Evolutionary conservation across 2,113 vertebrate genomes (phyloP), one percentile per base, ranked within the genome.

Genomic region (Marmota flaviventris): DNA sequence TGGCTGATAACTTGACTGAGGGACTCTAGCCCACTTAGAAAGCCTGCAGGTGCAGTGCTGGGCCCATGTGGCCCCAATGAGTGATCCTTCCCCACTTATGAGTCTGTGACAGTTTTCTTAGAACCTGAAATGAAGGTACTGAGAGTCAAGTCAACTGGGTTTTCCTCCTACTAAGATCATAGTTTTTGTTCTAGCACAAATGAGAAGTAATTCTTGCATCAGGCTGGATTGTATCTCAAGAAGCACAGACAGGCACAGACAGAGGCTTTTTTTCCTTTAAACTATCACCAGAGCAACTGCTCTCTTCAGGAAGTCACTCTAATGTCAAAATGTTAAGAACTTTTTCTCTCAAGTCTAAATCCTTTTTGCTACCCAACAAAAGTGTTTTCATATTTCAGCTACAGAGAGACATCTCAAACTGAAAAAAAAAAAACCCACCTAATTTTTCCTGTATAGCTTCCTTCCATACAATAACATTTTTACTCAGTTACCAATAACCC

Each of bases 331-430:
- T 94, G 17, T 78, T 39, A 83, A 25, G 53, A 45, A 51, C 32
- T 77, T 51, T 67, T 95, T 63, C 32, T 63, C 37, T 89, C 22
- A 94, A 86, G 11, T 69, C 24, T 85, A 94, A 70, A 84, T 78
- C 7, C 13, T 78, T 93, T 53, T 82, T 83, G 32, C n/a, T 63
- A 9, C 3, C 10, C 58, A 83, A 76, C 3, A 63, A 79, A 93
- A 45, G 73, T 51, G 11, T 45, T 90, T 93, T 78, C 20, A 3
- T 58, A 67, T 67, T 86, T 34, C 48, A 83, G 58, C 34, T 88
- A 39, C 2, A 76, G 78, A 70, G 48, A 73, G 42, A 65, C 24
- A 61, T 25, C 20, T 84, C 14, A 87, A 73, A 75, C 13, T 27
- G 20, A 51, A 93, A 81, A 85, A 34, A 93, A 67, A 69, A 16